A percentile compares a stretch with the other conserved stretches of the same genome.
Evolutionary conservation across 2,113 vertebrate genomes (phyloP).

Genomic region (Sylvilagus bachmani): DNA sequence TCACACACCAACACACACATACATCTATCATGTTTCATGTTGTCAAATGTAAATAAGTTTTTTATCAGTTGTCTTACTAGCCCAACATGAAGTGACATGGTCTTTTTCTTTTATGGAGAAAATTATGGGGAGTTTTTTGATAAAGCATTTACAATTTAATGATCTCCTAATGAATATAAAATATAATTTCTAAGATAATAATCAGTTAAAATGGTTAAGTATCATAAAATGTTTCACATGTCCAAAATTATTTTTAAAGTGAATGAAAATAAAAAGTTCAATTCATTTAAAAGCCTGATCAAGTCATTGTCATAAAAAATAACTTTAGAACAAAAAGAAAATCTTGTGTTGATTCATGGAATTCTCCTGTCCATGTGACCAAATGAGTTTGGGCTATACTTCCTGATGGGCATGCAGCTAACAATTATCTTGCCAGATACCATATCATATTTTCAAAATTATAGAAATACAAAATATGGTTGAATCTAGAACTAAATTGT

Average conservation of each 20-base stretch:
- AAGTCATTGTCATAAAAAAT: background rate
- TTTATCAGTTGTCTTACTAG: background rate
- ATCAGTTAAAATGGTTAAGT: background rate
- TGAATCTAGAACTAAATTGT: background rate
- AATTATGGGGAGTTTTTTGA: conserved; percentile 23
- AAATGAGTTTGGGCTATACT: background rate
- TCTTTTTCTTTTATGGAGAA: conserved; percentile 26
- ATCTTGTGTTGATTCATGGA: background rate
- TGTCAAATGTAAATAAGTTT: conserved; percentile 44
- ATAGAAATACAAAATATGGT: background rate
- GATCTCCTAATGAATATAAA: background rate
- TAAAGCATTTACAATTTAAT: conserved; percentile 33
- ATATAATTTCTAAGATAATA: conserved; percentile 44
- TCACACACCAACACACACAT: no score
- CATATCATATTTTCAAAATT: background rate
- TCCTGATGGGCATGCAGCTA: background rate
- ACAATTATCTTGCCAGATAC: background rate
- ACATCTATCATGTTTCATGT: background rate
- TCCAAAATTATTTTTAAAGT: conserved; percentile 43
- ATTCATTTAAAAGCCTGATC: background rate
- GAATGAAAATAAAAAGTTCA: background rate
- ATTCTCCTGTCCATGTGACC: background rate
- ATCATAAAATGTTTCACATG: background rate
- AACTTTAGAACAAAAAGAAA: background rate
- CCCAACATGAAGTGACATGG: background rate